Base-by-base conservation (phyloP, 1,140 invertebrate species). In the Atta texana region DNA sequence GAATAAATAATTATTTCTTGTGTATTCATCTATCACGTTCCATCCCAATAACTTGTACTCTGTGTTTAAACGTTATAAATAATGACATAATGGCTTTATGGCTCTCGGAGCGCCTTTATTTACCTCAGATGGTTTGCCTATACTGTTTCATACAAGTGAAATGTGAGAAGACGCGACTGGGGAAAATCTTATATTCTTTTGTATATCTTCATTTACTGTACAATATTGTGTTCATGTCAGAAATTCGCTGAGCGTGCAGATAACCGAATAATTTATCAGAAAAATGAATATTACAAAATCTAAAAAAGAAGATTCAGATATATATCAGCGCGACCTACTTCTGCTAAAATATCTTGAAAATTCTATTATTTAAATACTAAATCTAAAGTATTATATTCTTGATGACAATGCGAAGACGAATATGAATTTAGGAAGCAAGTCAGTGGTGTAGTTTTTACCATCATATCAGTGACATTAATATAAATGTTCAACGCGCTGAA, bases 331-430 rank as follows among this genome's bases (percentile, higher is more conserved):
- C 44, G 61, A 53, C 24, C 59, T 14, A 16, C 24, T 51, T 57
- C 21, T 12, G 12, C 14, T 21, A 51, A 49, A 64, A 66, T 55
- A 69, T 81, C 21, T 5, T 39, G 31, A 69, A 18, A 55, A 81
- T 69, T 69, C 34, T 44, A 69, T 69, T 69, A 51, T n/a, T 69
- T 3, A 24, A 49, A 51, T 69, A 28, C 39, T 69, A 69, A 69
- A 69, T 51, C 39, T 21, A 16, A 5, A 24, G 49, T 18, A 55
- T 7, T 69, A 69, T 24, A 69, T 68, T 49, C 66, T 51, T 28
- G 12, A 21, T 12, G 31, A 10, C 18, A 12, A 34, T 10, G 57
- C 21, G 4, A 21, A 77, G 57, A 61, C 5, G 55, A 44, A 76
- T 76, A 5, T 24, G 34, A 24, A 49, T 63, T 51, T 5, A 5